phyloP scores from a whole-genome alignment of 2,113 vertebrate species.

The Nerophis ophidion region DNA sequence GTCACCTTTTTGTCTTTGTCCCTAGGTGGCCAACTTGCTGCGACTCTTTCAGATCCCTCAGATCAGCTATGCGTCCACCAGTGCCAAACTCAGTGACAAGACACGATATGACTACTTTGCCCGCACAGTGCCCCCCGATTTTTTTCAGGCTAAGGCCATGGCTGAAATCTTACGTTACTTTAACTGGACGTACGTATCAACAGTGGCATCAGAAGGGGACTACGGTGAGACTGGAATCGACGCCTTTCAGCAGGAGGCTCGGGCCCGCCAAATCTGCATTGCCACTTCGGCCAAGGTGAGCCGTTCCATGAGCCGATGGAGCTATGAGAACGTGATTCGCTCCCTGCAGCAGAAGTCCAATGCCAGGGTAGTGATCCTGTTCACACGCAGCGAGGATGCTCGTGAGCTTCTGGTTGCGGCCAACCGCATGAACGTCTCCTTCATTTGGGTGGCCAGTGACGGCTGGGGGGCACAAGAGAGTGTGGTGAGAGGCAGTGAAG shows the following conservation, averaged over 20 bases:
- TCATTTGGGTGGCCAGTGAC: constrained; percentile 95
- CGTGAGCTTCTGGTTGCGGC: constrained; percentile 87
- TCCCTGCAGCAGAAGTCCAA: constrained; percentile 92
- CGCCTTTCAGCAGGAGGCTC: constrained; percentile 93
- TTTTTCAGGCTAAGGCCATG: constrained; percentile 98
- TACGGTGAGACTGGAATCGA: constrained; percentile 96
- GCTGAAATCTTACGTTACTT: constrained; percentile 95
- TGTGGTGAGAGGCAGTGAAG: constrained; percentile 88
- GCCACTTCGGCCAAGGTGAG: constrained; percentile 97
- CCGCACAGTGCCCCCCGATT: constrained; percentile 93
- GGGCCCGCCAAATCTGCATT: constrained; percentile 93
- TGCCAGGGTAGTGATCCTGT: constrained; percentile 89
- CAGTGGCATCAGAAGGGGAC: constrained; percentile 93
- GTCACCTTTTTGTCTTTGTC: constrained; percentile 3
- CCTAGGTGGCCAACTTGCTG: constrained; percentile 91
- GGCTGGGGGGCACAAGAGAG: constrained; percentile 97
- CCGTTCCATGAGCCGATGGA: constrained; percentile 87
- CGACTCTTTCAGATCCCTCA: constrained; percentile 97
- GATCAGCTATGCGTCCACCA: constrained; percentile 98
- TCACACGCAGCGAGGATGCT: constrained; percentile 91
- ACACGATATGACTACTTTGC: constrained; percentile 96
- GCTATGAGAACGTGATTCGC: constrained; percentile 85
- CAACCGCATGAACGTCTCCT: constrained; percentile 85
- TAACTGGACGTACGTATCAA: constrained; percentile 99
- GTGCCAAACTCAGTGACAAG: constrained; percentile 97